Conservation (phyloP, 2,888 invertebrate genomes). For the Synanthedon formicaeformis region DNA sequence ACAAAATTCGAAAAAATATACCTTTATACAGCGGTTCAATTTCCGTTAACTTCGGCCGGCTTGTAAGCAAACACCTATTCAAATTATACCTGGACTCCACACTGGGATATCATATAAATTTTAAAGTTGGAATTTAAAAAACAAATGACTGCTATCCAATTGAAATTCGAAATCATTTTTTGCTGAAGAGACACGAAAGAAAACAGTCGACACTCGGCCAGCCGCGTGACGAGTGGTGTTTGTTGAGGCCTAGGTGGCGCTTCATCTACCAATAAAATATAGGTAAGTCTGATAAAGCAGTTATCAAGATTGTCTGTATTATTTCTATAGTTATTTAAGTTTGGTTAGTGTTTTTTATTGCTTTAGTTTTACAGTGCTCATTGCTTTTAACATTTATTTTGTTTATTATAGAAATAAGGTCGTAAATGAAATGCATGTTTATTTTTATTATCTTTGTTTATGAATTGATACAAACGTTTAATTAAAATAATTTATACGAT, state of each 20-base stretch:
- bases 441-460: too few relatives aligned
- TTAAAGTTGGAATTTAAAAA: constrained; percentile 11
- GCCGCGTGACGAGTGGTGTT: constrained; percentile 28
- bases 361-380: background rate
- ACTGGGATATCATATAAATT: constrained; percentile 15
- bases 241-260: constrained; percentile 8
- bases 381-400: too few relatives aligned
- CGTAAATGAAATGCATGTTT: too few relatives aligned
- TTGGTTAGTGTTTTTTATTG: constrained; percentile 17
- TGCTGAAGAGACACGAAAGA: constrained; percentile 6
- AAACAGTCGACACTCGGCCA: constrained; percentile 25
- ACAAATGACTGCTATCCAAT: constrained; percentile 13
- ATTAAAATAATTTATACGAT: too few relatives aligned
- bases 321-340: constrained; percentile 1
- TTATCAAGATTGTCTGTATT: background rate
- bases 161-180: constrained; percentile 18
- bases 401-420: too few relatives aligned
- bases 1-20: too few relatives aligned
- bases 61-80: too few relatives aligned
- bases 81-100: background rate
- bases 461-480: too few relatives aligned
- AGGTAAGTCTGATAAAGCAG: too few relatives aligned
- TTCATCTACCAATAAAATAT: background rate
- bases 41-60: too few relatives aligned
- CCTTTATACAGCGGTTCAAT: too few relatives aligned